Evolutionary conservation across 2,113 vertebrate species (phyloP), one percentile per base, ranked within the genome.

Genomic region (Notarius lentiginosus): DNA sequence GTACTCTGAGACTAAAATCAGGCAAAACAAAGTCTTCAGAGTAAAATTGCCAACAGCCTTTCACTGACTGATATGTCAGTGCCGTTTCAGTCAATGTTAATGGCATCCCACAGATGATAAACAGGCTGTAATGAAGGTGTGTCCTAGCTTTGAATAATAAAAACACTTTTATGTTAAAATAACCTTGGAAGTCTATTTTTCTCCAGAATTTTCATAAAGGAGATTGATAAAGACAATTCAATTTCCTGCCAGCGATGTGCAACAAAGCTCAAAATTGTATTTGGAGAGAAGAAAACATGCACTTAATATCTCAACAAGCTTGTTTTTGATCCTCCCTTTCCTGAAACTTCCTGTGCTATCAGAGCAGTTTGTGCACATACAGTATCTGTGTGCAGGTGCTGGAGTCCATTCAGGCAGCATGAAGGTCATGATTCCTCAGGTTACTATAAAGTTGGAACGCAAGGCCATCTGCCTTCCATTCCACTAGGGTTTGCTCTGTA

Each of bases 181-280:
- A 61, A 81, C 79, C 79, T 61, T 81, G 79, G 4, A 30, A 61
- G 18, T 24, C 61, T 61, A 34, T 81, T 58, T 58, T 34, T 7
- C 55, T 79, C 84, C 66, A 88, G 83, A 80, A 89, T 83, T 88
- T 90, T 93, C 86, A 87, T 88, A 83, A 41, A 81, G 18, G 30
- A 47, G 56, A 61, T 61, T 41, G 79, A 60, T 41, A 61, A 89
- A 90, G 89, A 91, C 88, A 91, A 93, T 92, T 91, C 93, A 92
- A 93, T 94, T 89, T 88, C 82, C 86, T 91, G 89, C 86, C 79
- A 84, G 90, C 4, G 84, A 88, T 92, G 91, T 89, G 88, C n/a
- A 91, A 89, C 92, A 93, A 94, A 93, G 93, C 94, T 92, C 92
- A 92, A 88, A 90, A 92, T 92, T 91, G 90, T 84, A 84, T 79